phyloP scores from a whole-genome alignment of 2,888 invertebrate genomes.

The Ornithoptera priamus region DNA sequence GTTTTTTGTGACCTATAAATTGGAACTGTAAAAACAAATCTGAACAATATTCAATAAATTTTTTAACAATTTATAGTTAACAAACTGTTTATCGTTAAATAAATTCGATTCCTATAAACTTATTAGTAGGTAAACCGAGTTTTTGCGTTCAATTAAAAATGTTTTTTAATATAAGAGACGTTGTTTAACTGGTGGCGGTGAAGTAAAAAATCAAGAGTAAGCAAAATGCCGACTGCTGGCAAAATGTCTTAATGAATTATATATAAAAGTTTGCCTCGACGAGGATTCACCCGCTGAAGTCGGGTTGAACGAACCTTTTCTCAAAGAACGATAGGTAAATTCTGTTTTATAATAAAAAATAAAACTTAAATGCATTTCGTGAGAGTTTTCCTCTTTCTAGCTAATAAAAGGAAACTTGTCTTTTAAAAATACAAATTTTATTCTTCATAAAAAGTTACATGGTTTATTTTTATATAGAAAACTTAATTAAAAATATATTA shows the following conservation, averaged over 20 bases:
- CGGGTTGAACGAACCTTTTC: slow-evolving; percentile 24
- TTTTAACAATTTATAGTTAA: no score
- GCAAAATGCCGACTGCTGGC: slow-evolving; percentile 20
- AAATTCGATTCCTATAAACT: no score
- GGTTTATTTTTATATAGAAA: no score
- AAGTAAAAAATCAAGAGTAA: neutral
- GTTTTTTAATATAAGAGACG: neutral
- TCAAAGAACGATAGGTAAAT: slow-evolving; percentile 24
- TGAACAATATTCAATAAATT: no score
- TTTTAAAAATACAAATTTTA: neutral
- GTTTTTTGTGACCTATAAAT: no score
- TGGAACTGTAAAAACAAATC: no score
- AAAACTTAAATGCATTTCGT: slow-evolving; percentile 4
- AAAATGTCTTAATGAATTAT: slow-evolving; percentile 26
- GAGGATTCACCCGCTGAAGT: slow-evolving; percentile 13
- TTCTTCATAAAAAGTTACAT: neutral
- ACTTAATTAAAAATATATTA: no score
- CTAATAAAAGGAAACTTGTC: neutral
- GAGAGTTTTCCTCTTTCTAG: neutral
- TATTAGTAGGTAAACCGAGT: no score
- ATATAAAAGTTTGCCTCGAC: slow-evolving; percentile 19
- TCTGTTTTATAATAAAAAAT: slow-evolving; percentile 15
- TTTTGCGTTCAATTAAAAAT: no score
- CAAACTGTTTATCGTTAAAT: no score
- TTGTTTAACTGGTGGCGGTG: neutral